Conservation (phyloP, 2,888 invertebrate genomes). For the Hartigia nigra region DNA sequence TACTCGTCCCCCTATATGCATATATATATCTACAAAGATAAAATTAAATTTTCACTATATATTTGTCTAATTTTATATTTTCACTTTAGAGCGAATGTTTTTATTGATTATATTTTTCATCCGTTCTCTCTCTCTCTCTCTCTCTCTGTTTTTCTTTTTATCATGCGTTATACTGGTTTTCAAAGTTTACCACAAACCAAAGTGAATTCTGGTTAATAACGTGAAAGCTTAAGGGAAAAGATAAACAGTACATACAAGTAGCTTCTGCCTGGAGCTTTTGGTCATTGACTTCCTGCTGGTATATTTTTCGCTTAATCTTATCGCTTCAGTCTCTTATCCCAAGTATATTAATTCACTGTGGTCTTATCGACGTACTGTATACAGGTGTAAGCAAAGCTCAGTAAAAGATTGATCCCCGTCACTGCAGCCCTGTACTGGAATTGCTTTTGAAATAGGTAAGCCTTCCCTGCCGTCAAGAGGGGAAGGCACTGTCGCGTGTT, state of each 20-base stretch:
- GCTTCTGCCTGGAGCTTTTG: background rate
- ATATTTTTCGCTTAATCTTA: background rate
- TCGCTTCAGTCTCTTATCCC: background rate
- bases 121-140: too few relatives aligned
- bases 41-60: too few relatives aligned
- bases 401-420: background rate
- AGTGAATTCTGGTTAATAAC: background rate
- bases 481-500: background rate
- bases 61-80: too few relatives aligned
- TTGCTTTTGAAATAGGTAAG: background rate
- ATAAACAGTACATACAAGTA: background rate
- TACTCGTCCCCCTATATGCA: too few relatives aligned
- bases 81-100: too few relatives aligned
- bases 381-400: background rate
- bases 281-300: background rate
- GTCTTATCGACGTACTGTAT: background rate
- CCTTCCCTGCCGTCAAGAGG: background rate
- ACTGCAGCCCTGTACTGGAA: background rate
- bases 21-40: too few relatives aligned
- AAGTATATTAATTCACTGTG: background rate
- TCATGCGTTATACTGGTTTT: background rate
- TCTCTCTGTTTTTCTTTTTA: too few relatives aligned
- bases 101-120: too few relatives aligned
- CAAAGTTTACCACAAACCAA: background rate
- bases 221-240: background rate